Evolutionary conservation across 1,140 invertebrate species (phyloP).

Genomic region (Theocolax elegans): DNA sequence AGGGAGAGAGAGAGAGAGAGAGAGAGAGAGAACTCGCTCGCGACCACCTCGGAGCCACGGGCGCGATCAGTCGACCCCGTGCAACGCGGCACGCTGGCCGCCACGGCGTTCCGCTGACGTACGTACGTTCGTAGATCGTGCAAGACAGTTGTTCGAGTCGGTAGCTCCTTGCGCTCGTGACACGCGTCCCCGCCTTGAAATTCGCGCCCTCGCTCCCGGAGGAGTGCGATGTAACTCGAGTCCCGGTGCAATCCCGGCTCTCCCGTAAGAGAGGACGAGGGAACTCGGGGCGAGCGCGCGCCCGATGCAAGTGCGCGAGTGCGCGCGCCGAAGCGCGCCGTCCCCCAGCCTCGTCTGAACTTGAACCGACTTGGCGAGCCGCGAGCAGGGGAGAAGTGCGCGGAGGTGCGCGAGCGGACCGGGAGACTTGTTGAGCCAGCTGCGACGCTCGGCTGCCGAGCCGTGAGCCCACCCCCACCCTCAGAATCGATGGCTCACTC

Average conservation of each 20-base stretch:
- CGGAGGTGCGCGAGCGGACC: neutral
- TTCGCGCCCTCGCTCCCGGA: too few relatives aligned
- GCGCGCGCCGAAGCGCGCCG: neutral
- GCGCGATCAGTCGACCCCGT: constrained; percentile 66
- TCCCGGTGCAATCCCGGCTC: too few relatives aligned
- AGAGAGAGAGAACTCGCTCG: constrained; percentile 43
- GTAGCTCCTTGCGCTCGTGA: too few relatives aligned
- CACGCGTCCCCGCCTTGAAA: too few relatives aligned
- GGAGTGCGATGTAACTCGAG: too few relatives aligned
- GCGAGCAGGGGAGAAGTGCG: neutral
- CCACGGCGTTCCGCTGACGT: constrained; percentile 53
- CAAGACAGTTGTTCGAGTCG: too few relatives aligned
- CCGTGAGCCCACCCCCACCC: too few relatives aligned
- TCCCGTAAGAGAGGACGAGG: too few relatives aligned
- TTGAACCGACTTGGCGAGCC: constrained; percentile 16
- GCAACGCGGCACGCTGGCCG: constrained; percentile 67
- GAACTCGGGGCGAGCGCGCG: neutral
- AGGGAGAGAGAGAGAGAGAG: too few relatives aligned
- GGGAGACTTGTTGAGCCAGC: constrained; percentile 24
- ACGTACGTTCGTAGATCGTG: too few relatives aligned
- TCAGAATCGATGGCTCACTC: too few relatives aligned
- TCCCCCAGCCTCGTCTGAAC: constrained; percentile 16
- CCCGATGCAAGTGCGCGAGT: neutral
- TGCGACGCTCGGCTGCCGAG: neutral
- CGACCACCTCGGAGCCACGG: constrained; percentile 45